A percentile compares a stretch with the other conserved stretches of the same genome.
Conservation (phyloP, 2,888 invertebrate genomes). For the Tipula lateralis region DNA sequence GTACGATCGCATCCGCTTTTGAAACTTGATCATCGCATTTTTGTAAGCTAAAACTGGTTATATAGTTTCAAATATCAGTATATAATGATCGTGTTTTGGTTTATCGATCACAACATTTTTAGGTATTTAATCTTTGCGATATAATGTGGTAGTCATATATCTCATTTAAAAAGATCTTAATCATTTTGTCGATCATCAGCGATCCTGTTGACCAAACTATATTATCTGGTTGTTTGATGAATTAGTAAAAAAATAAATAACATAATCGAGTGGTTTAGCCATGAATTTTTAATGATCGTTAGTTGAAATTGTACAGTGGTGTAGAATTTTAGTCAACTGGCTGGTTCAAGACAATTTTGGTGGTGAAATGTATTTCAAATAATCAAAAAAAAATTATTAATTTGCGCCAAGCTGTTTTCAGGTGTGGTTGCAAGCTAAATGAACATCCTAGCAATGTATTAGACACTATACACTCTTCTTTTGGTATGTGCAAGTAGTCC, state of each 20-base stretch:
- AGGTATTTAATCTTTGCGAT: neutral
- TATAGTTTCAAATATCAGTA: neutral
- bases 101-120: neutral
- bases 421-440: too few relatives aligned
- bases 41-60: neutral
- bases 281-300: too few relatives aligned
- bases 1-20: neutral
- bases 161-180: neutral
- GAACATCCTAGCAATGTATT: too few relatives aligned
- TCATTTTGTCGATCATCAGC: neutral
- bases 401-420: too few relatives aligned
- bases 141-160: neutral
- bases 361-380: too few relatives aligned
- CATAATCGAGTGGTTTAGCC: neutral
- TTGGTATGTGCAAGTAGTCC: too few relatives aligned
- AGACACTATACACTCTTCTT: too few relatives aligned
- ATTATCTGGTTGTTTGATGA: neutral
- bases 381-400: too few relatives aligned
- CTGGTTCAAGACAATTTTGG: too few relatives aligned
- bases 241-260: neutral
- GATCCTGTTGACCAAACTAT: neutral
- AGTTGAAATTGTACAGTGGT: too few relatives aligned
- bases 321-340: too few relatives aligned
- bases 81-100: neutral
- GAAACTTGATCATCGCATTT: neutral